Evolutionary conservation across 2,113 vertebrate species (phyloP), one percentile per base, ranked within the genome.

Genomic region (Crotophaga sulcirostris): DNA sequence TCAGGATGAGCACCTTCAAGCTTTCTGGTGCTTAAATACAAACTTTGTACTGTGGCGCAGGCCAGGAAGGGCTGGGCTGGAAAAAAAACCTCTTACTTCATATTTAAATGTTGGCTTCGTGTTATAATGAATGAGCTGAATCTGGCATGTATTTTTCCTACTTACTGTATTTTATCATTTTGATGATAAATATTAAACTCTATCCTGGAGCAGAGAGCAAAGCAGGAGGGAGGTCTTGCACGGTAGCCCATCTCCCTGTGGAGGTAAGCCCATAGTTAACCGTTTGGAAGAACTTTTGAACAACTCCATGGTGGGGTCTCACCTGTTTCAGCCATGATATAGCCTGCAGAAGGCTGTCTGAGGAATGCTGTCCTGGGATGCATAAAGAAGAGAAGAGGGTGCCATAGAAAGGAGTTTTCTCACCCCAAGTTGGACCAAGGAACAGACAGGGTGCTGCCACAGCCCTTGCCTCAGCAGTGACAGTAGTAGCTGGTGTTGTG

Each of bases 101-200:
- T 45, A 33, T 96, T 91, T 76, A 79, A 81, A 77, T 26, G 75
- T 89, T 93, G 80, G 36, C 93, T 97, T 95, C 14, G 8, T 11
- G 18, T 84, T 81, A 79, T 76, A 90, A 84, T 77, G 80, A 93
- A 54, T n/a, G 56, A 83, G 49, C 68, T 20, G 3, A 67, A 67
- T 52, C 13, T 49, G 52, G 24, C 26, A 21, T 29, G 17, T 28
- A 31, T 59, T 84, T 94, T 84, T 70, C 25, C 38, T 81, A 8
- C 24, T 68, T 63, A 75, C 36, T 76, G 38, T 34, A 63, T 69
- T 76, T 76, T 70, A 67, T 67, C 11, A 42, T 42, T 75, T 66
- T 79, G 26, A 79, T 82, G 63, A 67, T 64, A 60, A 84, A 76
- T 62, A 74, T 24, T 76, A 86, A 84, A 63, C 16, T 40, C 45